Conservation (phyloP, 2,113 vertebrate species). For the Sciurus niger region DNA sequence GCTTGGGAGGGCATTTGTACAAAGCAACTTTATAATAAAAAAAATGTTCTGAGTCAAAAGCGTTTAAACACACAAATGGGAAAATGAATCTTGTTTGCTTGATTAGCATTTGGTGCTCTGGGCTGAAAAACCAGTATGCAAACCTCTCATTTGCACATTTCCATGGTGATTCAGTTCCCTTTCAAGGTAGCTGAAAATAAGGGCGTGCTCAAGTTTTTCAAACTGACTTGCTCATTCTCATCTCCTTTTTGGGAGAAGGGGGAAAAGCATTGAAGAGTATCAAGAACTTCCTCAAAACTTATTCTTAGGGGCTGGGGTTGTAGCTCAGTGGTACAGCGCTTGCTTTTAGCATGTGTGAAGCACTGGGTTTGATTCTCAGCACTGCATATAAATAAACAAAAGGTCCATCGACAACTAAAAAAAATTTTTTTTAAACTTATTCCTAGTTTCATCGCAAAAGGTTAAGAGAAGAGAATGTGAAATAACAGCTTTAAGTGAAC, state of each 20-base stretch:
- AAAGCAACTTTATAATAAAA: background rate
- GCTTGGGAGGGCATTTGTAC: background rate
- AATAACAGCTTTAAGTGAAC: background rate
- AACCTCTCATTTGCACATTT: constrained; percentile 76
- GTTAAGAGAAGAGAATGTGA: background rate
- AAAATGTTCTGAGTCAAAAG: background rate
- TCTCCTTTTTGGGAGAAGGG: background rate
- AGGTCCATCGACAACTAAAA: no score
- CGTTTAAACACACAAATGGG: background rate
- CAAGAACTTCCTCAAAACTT: background rate
- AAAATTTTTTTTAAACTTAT: background rate
- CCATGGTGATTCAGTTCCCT: constrained; percentile 59
- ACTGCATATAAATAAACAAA: no score
- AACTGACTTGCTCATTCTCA: background rate
- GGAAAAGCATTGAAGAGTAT: background rate
- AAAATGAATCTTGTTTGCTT: background rate
- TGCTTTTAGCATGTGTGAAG: no score
- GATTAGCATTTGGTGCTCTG: background rate
- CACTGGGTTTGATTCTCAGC: background rate
- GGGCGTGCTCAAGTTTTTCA: background rate
- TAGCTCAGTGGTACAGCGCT: background rate
- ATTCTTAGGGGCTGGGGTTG: background rate
- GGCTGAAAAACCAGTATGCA: constrained; percentile 69
- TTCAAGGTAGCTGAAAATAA: constrained; percentile 48
- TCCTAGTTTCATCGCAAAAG: background rate